phyloP scores from a whole-genome alignment of 2,888 invertebrate species.

The Schizotus pectinicornis region DNA sequence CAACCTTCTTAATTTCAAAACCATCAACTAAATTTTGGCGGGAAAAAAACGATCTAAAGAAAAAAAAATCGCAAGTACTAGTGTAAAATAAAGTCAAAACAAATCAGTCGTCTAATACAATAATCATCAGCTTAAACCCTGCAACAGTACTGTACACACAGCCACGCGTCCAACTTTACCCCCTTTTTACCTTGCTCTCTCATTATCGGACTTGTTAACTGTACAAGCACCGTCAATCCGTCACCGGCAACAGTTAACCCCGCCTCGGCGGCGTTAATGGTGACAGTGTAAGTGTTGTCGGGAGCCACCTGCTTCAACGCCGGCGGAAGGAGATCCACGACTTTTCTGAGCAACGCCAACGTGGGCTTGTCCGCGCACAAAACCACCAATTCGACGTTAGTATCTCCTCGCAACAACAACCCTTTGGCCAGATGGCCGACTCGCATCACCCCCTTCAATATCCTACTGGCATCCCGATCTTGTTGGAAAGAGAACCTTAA shows the following conservation, averaged over 20 bases:
- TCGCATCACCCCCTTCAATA: slow-evolving; percentile 95
- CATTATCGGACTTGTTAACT: slow-evolving; percentile 92
- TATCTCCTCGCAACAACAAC: slow-evolving; percentile 87
- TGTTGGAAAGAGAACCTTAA: slow-evolving; percentile 71
- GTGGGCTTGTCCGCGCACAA: slow-evolving; percentile 96
- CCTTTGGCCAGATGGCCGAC: slow-evolving; percentile 92
- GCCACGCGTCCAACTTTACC: slow-evolving; percentile 32
- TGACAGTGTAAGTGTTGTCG: slow-evolving; percentile 82
- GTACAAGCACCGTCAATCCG: slow-evolving; percentile 80
- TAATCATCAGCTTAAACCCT: slow-evolving; percentile 56
- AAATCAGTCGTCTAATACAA: slow-evolving; percentile 14
- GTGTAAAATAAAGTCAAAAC: slow-evolving; percentile 6
- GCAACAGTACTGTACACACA: slow-evolving; percentile 54
- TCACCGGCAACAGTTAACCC: slow-evolving; percentile 84
- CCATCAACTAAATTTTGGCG: slow-evolving; percentile 1
- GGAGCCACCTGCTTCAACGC: slow-evolving; percentile 76
- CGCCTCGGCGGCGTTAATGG: slow-evolving; percentile 83
- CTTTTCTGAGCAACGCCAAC: slow-evolving; percentile 81
- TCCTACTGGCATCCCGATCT: slow-evolving; percentile 67
- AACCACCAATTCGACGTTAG: slow-evolving; percentile 89
- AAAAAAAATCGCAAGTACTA: too few species aligned
- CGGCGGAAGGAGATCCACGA: slow-evolving; percentile 78
- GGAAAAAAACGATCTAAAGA: neutral
- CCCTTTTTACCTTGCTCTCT: slow-evolving; percentile 74
- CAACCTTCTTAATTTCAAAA: neutral